Evolutionary conservation across 1,140 invertebrate genomes (phyloP).

Genomic region (Trissolcus basalis): DNA sequence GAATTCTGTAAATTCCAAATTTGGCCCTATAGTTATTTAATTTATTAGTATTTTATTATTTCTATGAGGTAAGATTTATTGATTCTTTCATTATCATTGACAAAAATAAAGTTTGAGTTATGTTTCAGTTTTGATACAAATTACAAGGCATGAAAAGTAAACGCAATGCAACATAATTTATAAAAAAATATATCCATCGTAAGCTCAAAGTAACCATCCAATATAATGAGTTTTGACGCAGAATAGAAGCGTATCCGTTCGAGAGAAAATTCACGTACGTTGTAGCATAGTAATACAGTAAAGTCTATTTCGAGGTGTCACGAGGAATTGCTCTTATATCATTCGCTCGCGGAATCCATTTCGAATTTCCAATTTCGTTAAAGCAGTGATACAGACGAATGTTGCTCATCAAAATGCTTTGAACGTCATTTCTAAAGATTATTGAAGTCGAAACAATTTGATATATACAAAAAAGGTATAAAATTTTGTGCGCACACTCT

Average conservation of each 20-base stretch:
- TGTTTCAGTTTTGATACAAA: too few relatives aligned
- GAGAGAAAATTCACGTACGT: conserved; percentile 58
- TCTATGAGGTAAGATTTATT: not conserved
- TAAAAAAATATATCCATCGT: not conserved
- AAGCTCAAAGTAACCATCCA: conserved; percentile 59
- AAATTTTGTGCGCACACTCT: not conserved
- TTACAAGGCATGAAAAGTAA: not conserved
- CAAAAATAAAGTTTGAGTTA: too few relatives aligned
- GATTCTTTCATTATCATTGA: too few relatives aligned
- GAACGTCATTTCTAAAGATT: conserved; percentile 37
- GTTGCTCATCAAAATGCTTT: conserved; percentile 51
- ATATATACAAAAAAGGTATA: not conserved
- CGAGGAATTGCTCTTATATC: conserved; percentile 67
- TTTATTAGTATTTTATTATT: not conserved
- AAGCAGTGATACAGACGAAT: conserved; percentile 59
- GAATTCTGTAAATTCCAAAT: too few relatives aligned
- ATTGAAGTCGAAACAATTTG: conserved; percentile 15
- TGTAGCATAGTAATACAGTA: conserved; percentile 62
- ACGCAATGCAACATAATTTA: not conserved
- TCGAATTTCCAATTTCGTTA: conserved; percentile 67
- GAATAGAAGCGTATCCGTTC: conserved; percentile 59
- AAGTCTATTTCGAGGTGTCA: conserved; percentile 69
- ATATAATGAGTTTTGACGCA: conserved; percentile 64
- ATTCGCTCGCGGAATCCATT: conserved; percentile 64
- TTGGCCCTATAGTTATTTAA: not conserved